These are phyloP conservation scores for Lydus trimaculatus DNA, from an alignment of 2,888 invertebrate genomes.

Conservation along the genomic window DNA sequence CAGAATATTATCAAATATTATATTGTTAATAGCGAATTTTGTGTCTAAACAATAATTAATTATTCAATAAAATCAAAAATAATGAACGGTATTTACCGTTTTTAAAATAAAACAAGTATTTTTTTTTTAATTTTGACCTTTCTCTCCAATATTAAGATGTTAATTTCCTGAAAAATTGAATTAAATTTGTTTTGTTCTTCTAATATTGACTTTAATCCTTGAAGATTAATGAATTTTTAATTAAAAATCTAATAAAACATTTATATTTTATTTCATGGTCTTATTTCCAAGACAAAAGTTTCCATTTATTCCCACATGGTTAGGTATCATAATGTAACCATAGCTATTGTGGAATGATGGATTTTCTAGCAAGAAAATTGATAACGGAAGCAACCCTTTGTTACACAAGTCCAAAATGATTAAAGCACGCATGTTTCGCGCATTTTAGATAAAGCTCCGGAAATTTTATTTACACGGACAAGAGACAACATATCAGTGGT, in stretches of 20 bases:
- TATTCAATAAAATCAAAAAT: background rate
- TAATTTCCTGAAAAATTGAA: background rate
- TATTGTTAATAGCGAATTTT: background rate
- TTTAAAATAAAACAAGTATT: background rate
- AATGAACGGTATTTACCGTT: background rate
- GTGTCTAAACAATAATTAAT: background rate
- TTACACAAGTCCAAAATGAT: no score
- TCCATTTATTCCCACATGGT: no score
- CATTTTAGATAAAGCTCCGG: no score
- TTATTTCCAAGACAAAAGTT: background rate
- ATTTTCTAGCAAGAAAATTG: no score
- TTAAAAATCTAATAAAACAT: background rate
- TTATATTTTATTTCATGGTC: background rate
- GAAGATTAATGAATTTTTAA: background rate
- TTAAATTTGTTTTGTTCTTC: background rate
- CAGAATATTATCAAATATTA: background rate
- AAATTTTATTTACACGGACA: no score
- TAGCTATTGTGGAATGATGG: no score
- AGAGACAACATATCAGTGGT: no score
- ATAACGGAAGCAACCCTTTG: no score
- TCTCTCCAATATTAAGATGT: background rate
- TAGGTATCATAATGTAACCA: no score
- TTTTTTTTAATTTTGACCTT: background rate
- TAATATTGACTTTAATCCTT: background rate
- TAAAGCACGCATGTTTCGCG: no score